Evolutionary conservation across 2,113 vertebrate species (phyloP).

Genomic region (Lucifuga dentata): DNA sequence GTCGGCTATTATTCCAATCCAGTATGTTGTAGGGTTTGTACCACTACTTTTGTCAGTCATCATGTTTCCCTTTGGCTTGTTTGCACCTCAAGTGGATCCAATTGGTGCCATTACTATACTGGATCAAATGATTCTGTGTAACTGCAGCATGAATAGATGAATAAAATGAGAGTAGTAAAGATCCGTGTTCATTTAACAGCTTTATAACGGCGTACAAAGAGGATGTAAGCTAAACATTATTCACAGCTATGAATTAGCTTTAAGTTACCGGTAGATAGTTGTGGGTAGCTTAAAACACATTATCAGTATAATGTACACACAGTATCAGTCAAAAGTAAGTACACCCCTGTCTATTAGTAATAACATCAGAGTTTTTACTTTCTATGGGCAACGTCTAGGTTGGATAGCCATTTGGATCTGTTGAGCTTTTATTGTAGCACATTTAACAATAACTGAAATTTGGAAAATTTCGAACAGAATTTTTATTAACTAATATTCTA

Average conservation of each 20-base stretch:
- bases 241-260: constrained; percentile 5
- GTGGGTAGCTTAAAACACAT: not conserved
- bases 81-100: not conserved
- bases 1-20: not conserved
- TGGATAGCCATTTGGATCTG: too few species aligned
- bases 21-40: not conserved
- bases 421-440: too few species aligned
- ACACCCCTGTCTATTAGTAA: too few species aligned
- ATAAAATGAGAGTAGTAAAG: constrained; percentile 16
- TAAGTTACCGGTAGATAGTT: not conserved
- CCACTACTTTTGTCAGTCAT: not conserved
- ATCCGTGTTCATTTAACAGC: constrained; percentile 8
- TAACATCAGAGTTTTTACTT: too few species aligned
- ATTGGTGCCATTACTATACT: not conserved
- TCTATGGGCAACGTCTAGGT: too few species aligned
- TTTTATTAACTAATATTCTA: too few species aligned
- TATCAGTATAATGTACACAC: too few species aligned
- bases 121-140: constrained; percentile 27
- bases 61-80: constrained; percentile 14
- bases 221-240: not conserved
- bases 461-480: too few species aligned
- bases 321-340: too few species aligned
- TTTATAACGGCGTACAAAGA: not conserved
- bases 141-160: constrained; percentile 8
- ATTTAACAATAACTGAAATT: too few species aligned